Conservation (phyloP, 1,140 invertebrate genomes). For the Copidosoma floridanum region DNA sequence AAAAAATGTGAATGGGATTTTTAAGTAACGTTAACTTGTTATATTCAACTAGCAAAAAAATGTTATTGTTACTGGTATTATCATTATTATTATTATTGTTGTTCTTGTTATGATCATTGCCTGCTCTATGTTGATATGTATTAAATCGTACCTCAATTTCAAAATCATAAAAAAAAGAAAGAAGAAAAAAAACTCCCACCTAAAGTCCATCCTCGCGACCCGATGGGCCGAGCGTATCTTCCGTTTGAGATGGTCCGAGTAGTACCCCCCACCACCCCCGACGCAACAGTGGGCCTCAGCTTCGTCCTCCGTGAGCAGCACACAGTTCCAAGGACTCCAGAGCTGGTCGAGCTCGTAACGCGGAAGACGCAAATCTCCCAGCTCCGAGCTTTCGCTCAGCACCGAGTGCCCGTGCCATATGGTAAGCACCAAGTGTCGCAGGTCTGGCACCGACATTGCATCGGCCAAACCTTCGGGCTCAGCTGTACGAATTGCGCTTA, state of each 20-base stretch:
- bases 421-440: conserved; percentile 64
- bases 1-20: too few species aligned
- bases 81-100: too few species aligned
- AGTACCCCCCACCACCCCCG: conserved; percentile 32
- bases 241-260: conserved; percentile 36
- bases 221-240: conserved; percentile 39
- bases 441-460: conserved; percentile 60
- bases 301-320: conserved; percentile 64
- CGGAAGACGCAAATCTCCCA: conserved; percentile 60
- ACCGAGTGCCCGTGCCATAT: conserved; percentile 69
- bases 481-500: conserved; percentile 51
- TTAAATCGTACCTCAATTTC: too few species aligned
- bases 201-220: conserved; percentile 41
- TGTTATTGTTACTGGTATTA: too few species aligned
- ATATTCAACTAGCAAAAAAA: too few species aligned
- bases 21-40: too few species aligned
- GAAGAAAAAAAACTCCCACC: too few species aligned
- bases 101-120: too few species aligned
- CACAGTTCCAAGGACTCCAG: conserved; percentile 73
- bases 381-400: conserved; percentile 63
- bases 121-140: too few species aligned
- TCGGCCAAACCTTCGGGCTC: conserved; percentile 65
- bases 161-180: too few species aligned
- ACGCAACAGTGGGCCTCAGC: conserved; percentile 57
- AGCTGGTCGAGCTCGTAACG: conserved; percentile 60